Evolutionary conservation across 2,888 invertebrate genomes (phyloP), one percentile per base, ranked within the genome.

Genomic region (Chaitophorus viminalis): DNA sequence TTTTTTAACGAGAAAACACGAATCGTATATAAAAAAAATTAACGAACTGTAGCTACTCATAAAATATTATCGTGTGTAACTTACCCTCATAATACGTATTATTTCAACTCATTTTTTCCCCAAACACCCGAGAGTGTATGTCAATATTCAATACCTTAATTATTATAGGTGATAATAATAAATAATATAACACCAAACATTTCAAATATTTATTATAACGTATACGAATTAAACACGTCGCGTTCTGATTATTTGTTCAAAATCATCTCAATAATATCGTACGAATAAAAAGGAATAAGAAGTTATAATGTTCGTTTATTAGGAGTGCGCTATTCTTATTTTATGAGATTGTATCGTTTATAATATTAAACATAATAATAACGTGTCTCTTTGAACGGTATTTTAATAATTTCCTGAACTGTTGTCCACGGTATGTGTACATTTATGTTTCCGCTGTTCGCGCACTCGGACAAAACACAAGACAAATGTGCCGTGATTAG

Each of bases 401-500:
- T 33, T 72, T 72, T 33, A 72, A 72, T 72, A 29, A n/a, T 72
- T 72, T 33, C 21, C 17, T 33, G 31, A 33, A 33, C 72, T 17
- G 18, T 68, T 11, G 1, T 68, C 29, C 9, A 5, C 25, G 18
- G 60, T 25, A n/a, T n/a, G 60, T 60, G 68, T 8, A 68, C 68
- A 1, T 68, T 65, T 29, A 60, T 60, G 25, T 60, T 60, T 11
- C 11, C 68, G n/a, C 68, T 29, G 29, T 25, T 77, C 52, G n/a
- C 52, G n/a, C 0, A n/a, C 31, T 14, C n/a, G 39, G 39, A 79
- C 21, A 17, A 11, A 81, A 29, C 29, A 25, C 33, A 65, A 68
- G 77, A 78, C 68, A 36, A 78, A 78, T 36, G 70, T 52, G 36
- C 46, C 21, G 52, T 68, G 85, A 85, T 70, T 85, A 86, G 70